Base-by-base conservation (phyloP, 2,113 vertebrate genomes). In the Coregonus clupeaformis region DNA sequence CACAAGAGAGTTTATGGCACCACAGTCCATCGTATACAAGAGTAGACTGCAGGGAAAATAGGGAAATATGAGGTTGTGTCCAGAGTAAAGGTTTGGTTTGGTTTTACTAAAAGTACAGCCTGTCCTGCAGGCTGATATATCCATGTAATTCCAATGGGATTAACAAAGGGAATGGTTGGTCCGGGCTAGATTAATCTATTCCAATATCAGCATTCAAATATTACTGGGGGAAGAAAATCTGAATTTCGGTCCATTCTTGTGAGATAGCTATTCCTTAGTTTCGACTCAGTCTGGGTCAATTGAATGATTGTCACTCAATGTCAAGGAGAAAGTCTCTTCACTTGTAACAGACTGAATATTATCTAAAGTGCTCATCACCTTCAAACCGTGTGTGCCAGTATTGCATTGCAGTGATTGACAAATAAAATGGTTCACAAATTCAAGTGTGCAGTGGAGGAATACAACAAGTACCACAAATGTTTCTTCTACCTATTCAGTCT, bases 291-390 rank as follows among this genome's bases (percentile, higher is more conserved):
- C 70, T 9, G 32, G 20, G n/a, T 47, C 30, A n/a, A 24, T 68
- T 45, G 9, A 64, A 24, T 67, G 81, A 88, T 80, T 80, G 80
- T 84, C 73, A 63, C 24, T 75, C 62, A 25, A 67, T 77, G 77
- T 67, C 78, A 80, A 69, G 64, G 66, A 70, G 71, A 25, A 55
- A 68, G 62, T 57, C 59, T 72, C 13, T 62, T 47, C 66, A 30
- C 65, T 71, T 77, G 42, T 59, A 63, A 73, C 49, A 66, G 55
- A 77, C 59, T 76, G 69, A 60, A 22, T 22, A 22, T 22, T 59
- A 45, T 74, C 76, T 90, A 88, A 88, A 89, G 88, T 89, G 88
- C 88, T 79, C 75, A 71, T 69, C 55, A 6, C 11, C 52, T 49
- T 16, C 66, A 49, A 52, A 29, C 47, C 49, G 2, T 24, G 6